Conservation (phyloP, 1,140 invertebrate species). For the Harpegnathos saltator region DNA sequence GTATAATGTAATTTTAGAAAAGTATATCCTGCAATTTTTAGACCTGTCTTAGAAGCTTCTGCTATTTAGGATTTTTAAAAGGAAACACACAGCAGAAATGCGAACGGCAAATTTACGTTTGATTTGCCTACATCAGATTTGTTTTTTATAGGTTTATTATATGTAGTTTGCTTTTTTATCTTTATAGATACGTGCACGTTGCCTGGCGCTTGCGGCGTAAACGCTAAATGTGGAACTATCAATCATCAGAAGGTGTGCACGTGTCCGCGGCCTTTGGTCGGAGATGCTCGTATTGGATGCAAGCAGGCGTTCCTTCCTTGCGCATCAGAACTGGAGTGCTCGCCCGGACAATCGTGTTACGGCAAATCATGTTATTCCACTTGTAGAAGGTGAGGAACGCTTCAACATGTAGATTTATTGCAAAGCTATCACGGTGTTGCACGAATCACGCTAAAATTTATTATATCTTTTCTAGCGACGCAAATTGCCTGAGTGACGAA, state of each 20-base stretch:
- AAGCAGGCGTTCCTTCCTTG: slow-evolving; percentile 89
- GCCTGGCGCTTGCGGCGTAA: slow-evolving; percentile 93
- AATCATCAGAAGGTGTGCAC: slow-evolving; percentile 91
- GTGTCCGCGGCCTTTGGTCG: slow-evolving; percentile 90
- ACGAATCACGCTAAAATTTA: neutral
- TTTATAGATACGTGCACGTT: slow-evolving; percentile 89
- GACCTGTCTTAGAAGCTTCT: too few species aligned
- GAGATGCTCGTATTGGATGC: slow-evolving; percentile 91
- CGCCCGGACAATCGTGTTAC: slow-evolving; percentile 89
- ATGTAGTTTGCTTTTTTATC: neutral
- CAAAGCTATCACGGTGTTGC: neutral
- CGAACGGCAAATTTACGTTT: slow-evolving; percentile 2
- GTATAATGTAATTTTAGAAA: too few species aligned
- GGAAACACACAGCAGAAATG: too few species aligned
- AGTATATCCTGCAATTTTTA: too few species aligned
- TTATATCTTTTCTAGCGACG: slow-evolving; percentile 88
- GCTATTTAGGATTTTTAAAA: too few species aligned
- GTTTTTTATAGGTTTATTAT: neutral
- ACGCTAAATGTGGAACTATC: slow-evolving; percentile 90
- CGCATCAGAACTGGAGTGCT: slow-evolving; percentile 88
- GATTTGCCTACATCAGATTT: neutral
- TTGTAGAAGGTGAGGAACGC: slow-evolving; percentile 88
- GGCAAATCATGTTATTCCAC: slow-evolving; percentile 90
- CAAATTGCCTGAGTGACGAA: slow-evolving; percentile 93
- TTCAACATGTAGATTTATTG: slow-evolving; percentile 22